These are phyloP conservation scores for Montifringilla adamsi DNA, from an alignment of 2,113 vertebrate genomes.

Conservation along the genomic window DNA sequence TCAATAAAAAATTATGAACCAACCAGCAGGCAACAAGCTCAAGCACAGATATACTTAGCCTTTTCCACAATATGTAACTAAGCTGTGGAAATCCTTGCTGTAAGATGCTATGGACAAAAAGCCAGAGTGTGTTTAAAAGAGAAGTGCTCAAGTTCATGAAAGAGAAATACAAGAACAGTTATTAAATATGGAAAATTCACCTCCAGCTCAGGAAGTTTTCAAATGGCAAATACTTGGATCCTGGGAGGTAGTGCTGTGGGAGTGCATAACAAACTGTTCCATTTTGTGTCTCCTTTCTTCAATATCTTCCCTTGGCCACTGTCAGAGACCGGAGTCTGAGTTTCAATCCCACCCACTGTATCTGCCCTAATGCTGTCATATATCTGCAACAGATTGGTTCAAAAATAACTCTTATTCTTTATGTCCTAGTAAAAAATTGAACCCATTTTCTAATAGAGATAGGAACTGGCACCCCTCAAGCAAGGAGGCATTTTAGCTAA, in stretches of 20 bases:
- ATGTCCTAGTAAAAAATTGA: not conserved
- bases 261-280: not conserved
- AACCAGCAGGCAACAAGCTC: not conserved
- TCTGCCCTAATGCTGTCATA: not conserved
- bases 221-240: not conserved
- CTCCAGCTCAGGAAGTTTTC: not conserved
- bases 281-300: not conserved
- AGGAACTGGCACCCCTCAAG: not conserved
- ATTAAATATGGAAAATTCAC: not conserved
- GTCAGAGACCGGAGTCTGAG: not conserved
- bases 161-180: not conserved
- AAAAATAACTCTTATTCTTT: not conserved
- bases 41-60: not conserved
- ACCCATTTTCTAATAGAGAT: not conserved
- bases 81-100: not conserved
- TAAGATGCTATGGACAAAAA: not conserved
- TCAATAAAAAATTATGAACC: constrained; percentile 19
- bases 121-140: not conserved
- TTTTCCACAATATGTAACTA: not conserved
- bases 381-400: not conserved
- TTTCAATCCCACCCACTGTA: accelerated
- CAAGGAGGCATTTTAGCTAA: not conserved
- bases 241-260: not conserved
- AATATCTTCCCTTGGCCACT: not conserved
- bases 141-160: not conserved